Percentiles rank a stretch among this genome's conserved stretches.
These are phyloP conservation scores for Clamator glandarius DNA, from an alignment of 2,797 vertebrate genomes.

Conservation along the genomic window DNA sequence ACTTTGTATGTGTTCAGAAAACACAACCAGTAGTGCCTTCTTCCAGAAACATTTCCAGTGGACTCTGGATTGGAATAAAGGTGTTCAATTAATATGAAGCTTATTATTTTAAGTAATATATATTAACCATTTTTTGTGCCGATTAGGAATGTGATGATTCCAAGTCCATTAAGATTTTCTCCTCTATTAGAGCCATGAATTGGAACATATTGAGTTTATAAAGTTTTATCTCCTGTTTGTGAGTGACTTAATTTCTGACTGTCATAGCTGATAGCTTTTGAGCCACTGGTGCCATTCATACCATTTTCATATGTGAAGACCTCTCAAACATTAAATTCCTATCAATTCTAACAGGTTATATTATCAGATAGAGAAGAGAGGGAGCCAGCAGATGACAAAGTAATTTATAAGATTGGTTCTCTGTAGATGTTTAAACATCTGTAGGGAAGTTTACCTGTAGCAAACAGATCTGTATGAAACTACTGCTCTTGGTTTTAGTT, in stretches of 20 bases:
- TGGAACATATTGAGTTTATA: background rate
- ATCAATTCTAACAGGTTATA: background rate
- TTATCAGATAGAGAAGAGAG: background rate
- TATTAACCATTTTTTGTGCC: background rate
- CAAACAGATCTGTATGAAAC: background rate
- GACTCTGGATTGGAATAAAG: background rate
- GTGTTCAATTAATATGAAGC: background rate
- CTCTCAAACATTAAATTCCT: background rate
- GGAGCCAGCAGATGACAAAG: background rate
- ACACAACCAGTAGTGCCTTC: background rate
- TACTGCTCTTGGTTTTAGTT: background rate
- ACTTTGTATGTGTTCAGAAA: background rate
- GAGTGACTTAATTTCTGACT: background rate
- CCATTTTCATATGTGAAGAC: background rate
- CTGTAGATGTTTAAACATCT: background rate
- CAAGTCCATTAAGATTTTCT: background rate
- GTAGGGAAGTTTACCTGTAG: background rate
- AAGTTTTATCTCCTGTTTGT: background rate
- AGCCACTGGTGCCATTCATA: background rate
- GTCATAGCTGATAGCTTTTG: background rate
- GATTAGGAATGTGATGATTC: background rate
- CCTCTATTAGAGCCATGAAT: background rate
- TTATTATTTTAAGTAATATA: background rate
- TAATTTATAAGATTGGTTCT: background rate
- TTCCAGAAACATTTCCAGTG: background rate